Percentiles rank a stretch among this genome's conserved stretches.
Conservation (phyloP, 64 coral and sea anemone genomes). For the Actinia equina region DNA sequence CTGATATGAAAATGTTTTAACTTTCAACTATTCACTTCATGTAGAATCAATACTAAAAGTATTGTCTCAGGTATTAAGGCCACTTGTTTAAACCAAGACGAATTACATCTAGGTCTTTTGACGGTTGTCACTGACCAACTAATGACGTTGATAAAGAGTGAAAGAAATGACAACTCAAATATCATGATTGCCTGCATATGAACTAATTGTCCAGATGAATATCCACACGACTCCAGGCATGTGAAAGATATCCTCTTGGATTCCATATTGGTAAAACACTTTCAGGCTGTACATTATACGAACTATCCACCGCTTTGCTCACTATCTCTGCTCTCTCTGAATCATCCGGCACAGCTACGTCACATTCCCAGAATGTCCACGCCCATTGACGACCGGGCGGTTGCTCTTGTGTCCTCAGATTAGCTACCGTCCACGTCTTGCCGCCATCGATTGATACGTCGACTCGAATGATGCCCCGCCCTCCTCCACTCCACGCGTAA, state of each 20-base stretch:
- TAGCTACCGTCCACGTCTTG: conserved; percentile 41
- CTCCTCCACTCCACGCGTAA: conserved; percentile 57
- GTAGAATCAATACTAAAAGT: too few species aligned
- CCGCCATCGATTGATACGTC: conserved; percentile 48
- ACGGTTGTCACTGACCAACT: too few species aligned
- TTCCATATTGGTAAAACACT: conserved; percentile 55
- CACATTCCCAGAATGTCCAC: conserved; percentile 62
- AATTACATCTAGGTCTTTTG: too few species aligned
- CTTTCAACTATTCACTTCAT: too few species aligned
- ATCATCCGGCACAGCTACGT: conserved; percentile 26
- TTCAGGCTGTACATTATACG: conserved; percentile 61
- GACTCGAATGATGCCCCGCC: conserved; percentile 48
- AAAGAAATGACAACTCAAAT: too few species aligned
- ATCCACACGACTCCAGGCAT: conserved; percentile 51
- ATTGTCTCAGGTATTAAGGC: too few species aligned
- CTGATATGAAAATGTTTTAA: too few species aligned
- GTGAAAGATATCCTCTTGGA: conserved; percentile 37
- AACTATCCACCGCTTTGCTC: conserved; percentile 65
- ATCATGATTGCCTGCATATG: too few species aligned
- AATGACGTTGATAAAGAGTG: too few species aligned
- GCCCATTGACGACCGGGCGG: conserved; percentile 42
- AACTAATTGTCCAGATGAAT: not conserved
- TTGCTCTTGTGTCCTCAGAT: conserved; percentile 27
- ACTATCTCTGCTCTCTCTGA: conserved; percentile 31
- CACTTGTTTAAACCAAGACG: too few species aligned